Evolutionary conservation across 2,888 invertebrate genomes (phyloP).

Genomic region (Cantharis rufa): DNA sequence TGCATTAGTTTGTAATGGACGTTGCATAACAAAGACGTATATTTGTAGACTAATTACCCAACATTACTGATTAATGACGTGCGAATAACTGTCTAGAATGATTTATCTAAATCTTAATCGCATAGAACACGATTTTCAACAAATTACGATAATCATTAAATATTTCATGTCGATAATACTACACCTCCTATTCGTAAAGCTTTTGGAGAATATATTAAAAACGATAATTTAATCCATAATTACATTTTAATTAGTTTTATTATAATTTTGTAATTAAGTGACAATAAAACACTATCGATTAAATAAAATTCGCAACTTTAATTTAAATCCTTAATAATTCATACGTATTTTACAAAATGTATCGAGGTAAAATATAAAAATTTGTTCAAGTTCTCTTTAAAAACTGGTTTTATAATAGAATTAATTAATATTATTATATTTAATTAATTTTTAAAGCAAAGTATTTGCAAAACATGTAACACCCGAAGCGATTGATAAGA

Average conservation of each 20-base stretch:
- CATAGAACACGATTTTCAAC: slow-evolving; percentile 1
- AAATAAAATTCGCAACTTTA: neutral
- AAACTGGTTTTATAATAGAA: neutral
- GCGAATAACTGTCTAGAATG: slow-evolving; percentile 23
- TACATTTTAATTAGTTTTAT: neutral
- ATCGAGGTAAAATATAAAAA: too few species aligned
- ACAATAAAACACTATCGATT: neutral
- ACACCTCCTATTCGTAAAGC: neutral
- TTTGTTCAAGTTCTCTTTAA: too few species aligned
- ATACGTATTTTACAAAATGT: too few species aligned
- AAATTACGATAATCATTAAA: neutral
- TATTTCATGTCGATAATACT: neutral
- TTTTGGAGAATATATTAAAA: neutral
- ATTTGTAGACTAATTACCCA: slow-evolving; percentile 18
- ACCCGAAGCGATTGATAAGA: neutral
- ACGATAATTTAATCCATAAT: neutral
- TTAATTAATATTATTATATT: neutral
- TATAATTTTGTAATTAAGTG: neutral
- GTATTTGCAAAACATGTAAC: neutral
- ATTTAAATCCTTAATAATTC: too few species aligned
- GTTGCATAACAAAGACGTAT: neutral
- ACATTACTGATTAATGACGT: slow-evolving; percentile 23
- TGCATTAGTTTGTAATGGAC: neutral
- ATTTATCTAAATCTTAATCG: slow-evolving; percentile 24
- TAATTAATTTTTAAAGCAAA: neutral